phyloP scores from a whole-genome alignment of 2,888 invertebrate species.

The Lasioglossum vierecki region DNA sequence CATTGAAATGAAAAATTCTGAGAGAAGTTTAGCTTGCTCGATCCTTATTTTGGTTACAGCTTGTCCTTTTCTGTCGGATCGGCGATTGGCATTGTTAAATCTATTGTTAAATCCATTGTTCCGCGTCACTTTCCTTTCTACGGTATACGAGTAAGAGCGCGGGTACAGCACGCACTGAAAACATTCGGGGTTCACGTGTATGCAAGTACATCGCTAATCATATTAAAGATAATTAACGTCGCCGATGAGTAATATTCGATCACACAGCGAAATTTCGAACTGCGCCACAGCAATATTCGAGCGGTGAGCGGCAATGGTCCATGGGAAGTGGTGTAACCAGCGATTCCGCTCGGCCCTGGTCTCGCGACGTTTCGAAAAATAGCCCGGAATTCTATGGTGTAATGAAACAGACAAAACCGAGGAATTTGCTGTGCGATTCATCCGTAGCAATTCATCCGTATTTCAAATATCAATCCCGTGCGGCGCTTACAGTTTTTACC shows the following conservation, averaged over 20 bases:
- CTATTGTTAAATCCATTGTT: background rate
- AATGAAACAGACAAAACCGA: slow-evolving; percentile 70
- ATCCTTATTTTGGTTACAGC: background rate
- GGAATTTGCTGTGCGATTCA: slow-evolving; percentile 54
- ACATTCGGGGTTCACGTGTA: slow-evolving; percentile 50
- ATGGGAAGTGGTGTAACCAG: slow-evolving; percentile 61
- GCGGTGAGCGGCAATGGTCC: slow-evolving; percentile 37
- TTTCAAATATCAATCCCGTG: slow-evolving; percentile 57
- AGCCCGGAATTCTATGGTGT: slow-evolving; percentile 63
- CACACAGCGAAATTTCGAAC: slow-evolving; percentile 57
- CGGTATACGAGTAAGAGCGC: background rate
- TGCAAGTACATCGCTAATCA: slow-evolving; percentile 67
- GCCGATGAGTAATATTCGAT: slow-evolving; percentile 61
- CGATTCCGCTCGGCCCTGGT: slow-evolving; percentile 42
- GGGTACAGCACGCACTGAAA: slow-evolving; percentile 28
- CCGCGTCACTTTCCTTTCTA: slow-evolving; percentile 18
- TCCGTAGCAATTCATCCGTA: slow-evolving; percentile 60
- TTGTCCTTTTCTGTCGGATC: background rate
- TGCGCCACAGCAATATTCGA: slow-evolving; percentile 38
- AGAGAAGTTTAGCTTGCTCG: background rate
- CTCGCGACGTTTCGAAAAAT: slow-evolving; percentile 62
- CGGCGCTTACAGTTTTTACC: slow-evolving; percentile 52
- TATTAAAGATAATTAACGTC: slow-evolving; percentile 73
- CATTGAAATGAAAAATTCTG: background rate
- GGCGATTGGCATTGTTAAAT: background rate